Conservation (phyloP, 2,888 invertebrate species). For the Cacoxenus indagator region DNA sequence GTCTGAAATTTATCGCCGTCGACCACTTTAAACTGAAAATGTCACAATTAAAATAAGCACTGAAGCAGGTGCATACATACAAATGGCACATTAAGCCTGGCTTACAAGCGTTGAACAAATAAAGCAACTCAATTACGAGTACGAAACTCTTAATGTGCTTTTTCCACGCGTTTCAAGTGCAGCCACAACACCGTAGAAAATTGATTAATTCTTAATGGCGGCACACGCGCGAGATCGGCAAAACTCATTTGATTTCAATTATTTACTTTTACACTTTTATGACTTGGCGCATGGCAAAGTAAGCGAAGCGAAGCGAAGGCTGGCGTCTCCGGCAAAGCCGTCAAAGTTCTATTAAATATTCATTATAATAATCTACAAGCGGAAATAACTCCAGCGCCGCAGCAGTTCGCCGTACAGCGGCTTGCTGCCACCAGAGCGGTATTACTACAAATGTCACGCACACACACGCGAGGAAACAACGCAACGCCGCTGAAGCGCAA, state of each 20-base stretch:
- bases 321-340: background rate
- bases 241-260: slow-evolving; percentile 12
- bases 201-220: background rate
- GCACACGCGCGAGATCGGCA: background rate
- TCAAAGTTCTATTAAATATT: slow-evolving; percentile 53
- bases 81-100: background rate
- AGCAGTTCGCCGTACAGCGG: slow-evolving; percentile 36
- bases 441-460: background rate
- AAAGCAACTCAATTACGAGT: background rate
- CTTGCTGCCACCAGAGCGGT: background rate
- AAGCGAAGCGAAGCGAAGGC: background rate
- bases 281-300: background rate
- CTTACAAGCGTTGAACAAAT: background rate
- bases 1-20: background rate
- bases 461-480: slow-evolving; percentile 22
- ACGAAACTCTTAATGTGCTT: background rate
- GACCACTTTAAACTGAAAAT: background rate
- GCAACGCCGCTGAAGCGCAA: background rate
- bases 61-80: background rate
- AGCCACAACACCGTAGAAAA: background rate
- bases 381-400: slow-evolving; percentile 27
- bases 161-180: background rate
- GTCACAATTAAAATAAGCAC: background rate
- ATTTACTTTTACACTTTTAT: slow-evolving; percentile 6
- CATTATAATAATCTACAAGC: slow-evolving; percentile 54